A percentile compares a stretch with the other conserved stretches of the same genome.
These are phyloP conservation scores for Gymnoscopelus microlampas DNA, from an alignment of 2,797 vertebrate genomes.

Conservation along the genomic window DNA sequence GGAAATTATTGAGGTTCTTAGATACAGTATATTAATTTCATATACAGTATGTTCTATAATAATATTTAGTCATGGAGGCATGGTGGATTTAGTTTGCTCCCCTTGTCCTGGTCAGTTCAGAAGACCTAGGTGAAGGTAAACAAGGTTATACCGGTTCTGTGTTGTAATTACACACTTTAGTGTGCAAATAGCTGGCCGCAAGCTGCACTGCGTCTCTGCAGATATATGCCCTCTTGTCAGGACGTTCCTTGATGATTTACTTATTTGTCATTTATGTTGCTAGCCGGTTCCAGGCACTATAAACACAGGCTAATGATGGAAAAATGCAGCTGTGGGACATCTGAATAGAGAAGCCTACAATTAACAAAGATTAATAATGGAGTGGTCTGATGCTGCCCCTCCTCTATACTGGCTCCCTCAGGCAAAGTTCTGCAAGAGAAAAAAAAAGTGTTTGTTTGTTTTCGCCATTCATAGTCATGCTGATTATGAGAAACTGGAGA, in stretches of 20 bases:
- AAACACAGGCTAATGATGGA: constrained; percentile 68
- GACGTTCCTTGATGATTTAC: constrained; percentile 19
- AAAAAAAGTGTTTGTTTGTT: constrained; percentile 78
- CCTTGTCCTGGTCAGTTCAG: too few relatives aligned
- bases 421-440: constrained; percentile 65
- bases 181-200: not conserved
- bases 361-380: constrained; percentile 82
- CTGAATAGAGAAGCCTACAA: constrained; percentile 70
- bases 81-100: too few relatives aligned
- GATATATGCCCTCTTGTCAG: constrained; percentile 7
- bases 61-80: too few relatives aligned
- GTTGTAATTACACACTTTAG: not conserved
- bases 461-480: constrained; percentile 66
- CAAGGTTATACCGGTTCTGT: too few relatives aligned
- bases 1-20: too few relatives aligned
- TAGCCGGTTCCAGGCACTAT: constrained; percentile 43
- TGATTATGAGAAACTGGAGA: constrained; percentile 79
- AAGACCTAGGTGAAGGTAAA: too few relatives aligned
- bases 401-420: constrained; percentile 39
- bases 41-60: too few relatives aligned
- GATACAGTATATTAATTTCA: too few relatives aligned
- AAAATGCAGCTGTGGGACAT: constrained; percentile 68
- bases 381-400: constrained; percentile 61
- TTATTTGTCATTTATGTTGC: constrained; percentile 25
- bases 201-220: not conserved